Evolutionary conservation across 1,140 invertebrate species (phyloP), one percentile per base, ranked within the genome.

Genomic region (Ceratosolen solmsi): DNA sequence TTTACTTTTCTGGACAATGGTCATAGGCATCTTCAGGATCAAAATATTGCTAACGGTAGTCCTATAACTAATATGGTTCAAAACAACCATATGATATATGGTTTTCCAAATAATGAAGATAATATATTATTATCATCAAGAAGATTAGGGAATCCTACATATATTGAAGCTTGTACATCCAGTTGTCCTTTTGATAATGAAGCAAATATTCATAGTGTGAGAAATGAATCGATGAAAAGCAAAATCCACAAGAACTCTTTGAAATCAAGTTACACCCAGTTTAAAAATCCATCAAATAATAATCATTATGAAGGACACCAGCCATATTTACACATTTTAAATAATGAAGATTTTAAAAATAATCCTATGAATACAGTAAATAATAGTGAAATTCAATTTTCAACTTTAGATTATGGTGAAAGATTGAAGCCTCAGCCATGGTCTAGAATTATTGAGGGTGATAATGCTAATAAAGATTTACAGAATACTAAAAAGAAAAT

Each of bases 21-120:
- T 86, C 88, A 90, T 20, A 82, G 87, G 58, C 87, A 89, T 63
- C 54, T 89, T 33, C 85, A 87, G 7, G 86, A 89, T 49, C 85
- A 84, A n/a, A 87, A 88, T 9, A 85, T 87, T 58, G 77, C 84
- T 15, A 85, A 87, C 1, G 84, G 73, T n/a, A 75, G 49, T 38
- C 63, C 63, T 1, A 49, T 82, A 15, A 80, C 54, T n/a, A 83
- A 85, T 17, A 72, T 74, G 41, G 49, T 51, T 0, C 71, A 76
- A 13, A 87, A 70, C 49, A 88, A 87, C 33, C 86, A 88, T 3
- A 82, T 87, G 73, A 84, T 86, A 27, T 85, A 87, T 65, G 84
- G 82, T 27, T 85, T 85, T 46, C 83, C 82, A 49, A 88, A 82
- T 73, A 86, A 86, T 74, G 84, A 80, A 0, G 84, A 87, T 30